Percentiles rank a stretch among this genome's conserved stretches.
These are phyloP conservation scores for Aphidius colemani DNA, from an alignment of 2,888 invertebrate genomes.

Conservation along the genomic window DNA sequence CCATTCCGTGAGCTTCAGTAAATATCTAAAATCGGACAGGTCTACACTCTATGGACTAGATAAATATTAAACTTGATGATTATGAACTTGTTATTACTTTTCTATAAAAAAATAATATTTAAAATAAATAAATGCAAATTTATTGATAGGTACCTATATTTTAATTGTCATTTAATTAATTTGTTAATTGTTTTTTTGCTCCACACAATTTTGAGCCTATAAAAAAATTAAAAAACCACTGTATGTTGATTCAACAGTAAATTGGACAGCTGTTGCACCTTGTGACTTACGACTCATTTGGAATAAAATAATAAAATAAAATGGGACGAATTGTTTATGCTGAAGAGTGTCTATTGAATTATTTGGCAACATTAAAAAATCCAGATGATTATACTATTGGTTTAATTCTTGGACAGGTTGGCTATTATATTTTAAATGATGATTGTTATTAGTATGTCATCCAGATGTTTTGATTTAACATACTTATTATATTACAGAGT, in stretches of 20 bases:
- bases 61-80: no score
- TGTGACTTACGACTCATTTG: neutral
- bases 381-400: slow-evolving; percentile 72
- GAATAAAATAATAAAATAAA: slow-evolving; percentile 21
- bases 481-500: slow-evolving; percentile 58
- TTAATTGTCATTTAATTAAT: no score
- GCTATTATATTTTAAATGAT: slow-evolving; percentile 27
- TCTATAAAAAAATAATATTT: no score
- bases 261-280: slow-evolving; percentile 24
- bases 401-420: slow-evolving; percentile 80
- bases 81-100: no score
- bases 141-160: no score
- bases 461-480: neutral
- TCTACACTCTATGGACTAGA: no score
- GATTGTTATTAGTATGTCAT: neutral
- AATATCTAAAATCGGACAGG: no score
- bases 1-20: no score
- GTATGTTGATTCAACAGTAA: neutral
- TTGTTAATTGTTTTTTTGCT: no score
- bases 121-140: no score
- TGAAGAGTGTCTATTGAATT: slow-evolving; percentile 71
- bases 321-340: slow-evolving; percentile 75
- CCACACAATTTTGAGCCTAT: no score
- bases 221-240: no score
- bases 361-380: slow-evolving; percentile 69